Evolutionary conservation across 2,888 invertebrate genomes (phyloP).

Genomic region (Drosophila anomelani): DNA sequence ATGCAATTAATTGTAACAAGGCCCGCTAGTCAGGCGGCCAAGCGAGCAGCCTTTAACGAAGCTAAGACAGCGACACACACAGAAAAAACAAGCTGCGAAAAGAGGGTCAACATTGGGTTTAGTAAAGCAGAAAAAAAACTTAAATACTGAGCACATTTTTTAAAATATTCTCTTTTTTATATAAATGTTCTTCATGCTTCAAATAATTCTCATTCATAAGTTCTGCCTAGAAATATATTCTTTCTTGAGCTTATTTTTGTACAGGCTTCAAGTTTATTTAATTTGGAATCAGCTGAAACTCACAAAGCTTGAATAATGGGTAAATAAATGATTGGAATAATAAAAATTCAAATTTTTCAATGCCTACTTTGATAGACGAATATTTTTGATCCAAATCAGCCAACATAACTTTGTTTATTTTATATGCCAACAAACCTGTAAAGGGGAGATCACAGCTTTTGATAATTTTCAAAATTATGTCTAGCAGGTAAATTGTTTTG

Average conservation of each 20-base stretch:
- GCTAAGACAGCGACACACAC: conserved; percentile 50
- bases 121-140: neutral
- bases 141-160: neutral
- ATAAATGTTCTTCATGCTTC: neutral
- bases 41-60: conserved; percentile 66
- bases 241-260: neutral
- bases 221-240: too few species aligned
- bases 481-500: neutral
- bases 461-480: neutral
- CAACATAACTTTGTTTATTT: conserved; percentile 2
- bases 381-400: neutral
- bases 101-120: neutral
- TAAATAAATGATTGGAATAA: conserved; percentile 2
- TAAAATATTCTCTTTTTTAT: too few species aligned
- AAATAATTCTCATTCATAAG: neutral
- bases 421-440: neutral
- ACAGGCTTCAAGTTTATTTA: neutral
- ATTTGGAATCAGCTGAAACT: neutral
- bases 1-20: conserved; percentile 79
- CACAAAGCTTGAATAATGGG: neutral
- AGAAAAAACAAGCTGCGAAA: conserved; percentile 9
- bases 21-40: conserved; percentile 56
- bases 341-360: conserved; percentile 3
- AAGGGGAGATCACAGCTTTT: neutral
- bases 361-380: neutral